Evolutionary conservation across 2,888 invertebrate genomes (phyloP).

Genomic region (Steinernema hermaphroditum): DNA sequence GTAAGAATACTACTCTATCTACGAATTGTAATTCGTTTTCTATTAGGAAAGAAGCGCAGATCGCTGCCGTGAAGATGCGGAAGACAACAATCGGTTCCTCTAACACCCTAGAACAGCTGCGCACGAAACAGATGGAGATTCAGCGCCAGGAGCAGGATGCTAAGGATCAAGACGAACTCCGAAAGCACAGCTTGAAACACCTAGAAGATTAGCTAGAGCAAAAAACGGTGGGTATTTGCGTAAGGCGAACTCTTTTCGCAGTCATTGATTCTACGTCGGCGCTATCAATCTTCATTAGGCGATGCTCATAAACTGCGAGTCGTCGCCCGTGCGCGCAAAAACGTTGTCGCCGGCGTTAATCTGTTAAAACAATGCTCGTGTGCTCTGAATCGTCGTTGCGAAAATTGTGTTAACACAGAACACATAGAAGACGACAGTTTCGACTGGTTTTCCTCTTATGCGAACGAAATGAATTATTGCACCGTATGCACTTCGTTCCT

Average conservation of each 20-base stretch:
- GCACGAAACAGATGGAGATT: slow-evolving; percentile 46
- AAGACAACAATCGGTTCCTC: slow-evolving; percentile 41
- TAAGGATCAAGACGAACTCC: slow-evolving; percentile 37
- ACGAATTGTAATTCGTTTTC: too few species aligned
- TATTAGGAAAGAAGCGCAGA: slow-evolving; percentile 45
- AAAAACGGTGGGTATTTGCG: slow-evolving; percentile 41
- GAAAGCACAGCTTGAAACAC: slow-evolving; percentile 35
- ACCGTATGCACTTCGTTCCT: background rate
- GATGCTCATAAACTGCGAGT: slow-evolving; percentile 29
- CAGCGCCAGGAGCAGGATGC: slow-evolving; percentile 36
- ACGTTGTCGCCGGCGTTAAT: slow-evolving; percentile 23
- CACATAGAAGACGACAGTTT: background rate
- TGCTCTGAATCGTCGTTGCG: slow-evolving; percentile 9
- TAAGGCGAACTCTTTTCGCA: slow-evolving; percentile 16
- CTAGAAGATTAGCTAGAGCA: slow-evolving; percentile 38
- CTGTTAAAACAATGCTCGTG: slow-evolving; percentile 30
- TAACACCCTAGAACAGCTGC: slow-evolving; percentile 44
- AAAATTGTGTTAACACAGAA: slow-evolving; percentile 29
- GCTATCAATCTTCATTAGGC: slow-evolving; percentile 28
- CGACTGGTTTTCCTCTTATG: background rate
- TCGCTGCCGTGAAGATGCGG: slow-evolving; percentile 39
- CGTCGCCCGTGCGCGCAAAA: slow-evolving; percentile 27
- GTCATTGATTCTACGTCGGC: background rate
- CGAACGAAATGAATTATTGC: background rate
- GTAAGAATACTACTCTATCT: too few species aligned